Conservation (phyloP, 2,797 vertebrate genomes). For the Syngnathus rostellatus region DNA sequence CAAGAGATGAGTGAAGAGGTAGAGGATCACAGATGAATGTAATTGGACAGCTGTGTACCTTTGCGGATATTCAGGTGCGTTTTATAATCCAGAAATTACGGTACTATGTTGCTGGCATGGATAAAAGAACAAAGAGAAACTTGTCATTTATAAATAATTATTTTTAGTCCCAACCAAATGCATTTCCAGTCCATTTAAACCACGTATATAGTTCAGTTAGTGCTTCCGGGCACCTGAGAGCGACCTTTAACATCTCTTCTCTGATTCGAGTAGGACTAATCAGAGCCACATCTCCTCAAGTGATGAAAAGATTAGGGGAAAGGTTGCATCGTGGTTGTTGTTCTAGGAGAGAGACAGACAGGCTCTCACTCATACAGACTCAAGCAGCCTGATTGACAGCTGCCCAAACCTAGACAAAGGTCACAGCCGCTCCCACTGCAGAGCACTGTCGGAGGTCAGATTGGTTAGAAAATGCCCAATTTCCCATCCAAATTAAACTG, state of each 20-base stretch:
- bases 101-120: too few relatives aligned
- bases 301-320: too few relatives aligned
- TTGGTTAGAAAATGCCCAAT: conserved; percentile 62
- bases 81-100: too few relatives aligned
- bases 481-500: conserved; percentile 73
- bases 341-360: conserved; percentile 5
- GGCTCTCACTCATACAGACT: too few relatives aligned
- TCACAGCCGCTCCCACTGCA: conserved; percentile 44
- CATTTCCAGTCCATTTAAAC: neutral
- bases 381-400: conserved; percentile 18
- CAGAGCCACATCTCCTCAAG: too few relatives aligned
- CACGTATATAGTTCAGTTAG: neutral
- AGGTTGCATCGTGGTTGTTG: too few relatives aligned
- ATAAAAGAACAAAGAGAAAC: too few relatives aligned
- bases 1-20: conserved; percentile 23
- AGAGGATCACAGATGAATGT: conserved; percentile 9
- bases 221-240: neutral
- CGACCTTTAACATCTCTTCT: neutral
- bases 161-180: too few relatives aligned
- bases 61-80: conserved; percentile 5
- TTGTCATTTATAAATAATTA: too few relatives aligned
- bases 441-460: conserved; percentile 39
- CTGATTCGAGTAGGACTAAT: too few relatives aligned
- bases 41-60: conserved; percentile 7
- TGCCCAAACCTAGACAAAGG: conserved; percentile 30